These are phyloP conservation scores for Protonibea diacanthus DNA, from an alignment of 2,797 vertebrate genomes.

Conservation along the genomic window DNA sequence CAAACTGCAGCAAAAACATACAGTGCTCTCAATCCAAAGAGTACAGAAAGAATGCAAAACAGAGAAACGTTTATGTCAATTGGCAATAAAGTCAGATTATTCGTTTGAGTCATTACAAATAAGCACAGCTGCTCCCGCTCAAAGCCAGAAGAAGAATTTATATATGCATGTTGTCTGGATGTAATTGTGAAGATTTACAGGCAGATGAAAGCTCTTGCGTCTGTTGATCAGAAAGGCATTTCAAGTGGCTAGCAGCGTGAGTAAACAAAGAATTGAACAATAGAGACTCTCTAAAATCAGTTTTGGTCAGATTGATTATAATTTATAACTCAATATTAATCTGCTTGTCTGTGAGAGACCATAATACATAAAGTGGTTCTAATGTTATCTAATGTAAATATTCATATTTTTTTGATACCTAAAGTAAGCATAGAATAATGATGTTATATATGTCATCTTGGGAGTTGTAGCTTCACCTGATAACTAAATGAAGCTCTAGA, in stretches of 20 bases:
- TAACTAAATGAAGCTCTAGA: background rate
- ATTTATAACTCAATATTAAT: no score
- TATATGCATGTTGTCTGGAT: constrained; percentile 49
- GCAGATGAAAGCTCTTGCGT: constrained; percentile 52
- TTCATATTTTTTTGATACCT: background rate
- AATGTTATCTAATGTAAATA: background rate
- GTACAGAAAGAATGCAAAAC: constrained; percentile 40
- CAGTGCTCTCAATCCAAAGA: constrained; percentile 30
- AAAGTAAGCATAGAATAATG: background rate
- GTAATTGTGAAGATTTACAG: constrained; percentile 42
- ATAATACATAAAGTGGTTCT: background rate
- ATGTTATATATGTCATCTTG: background rate
- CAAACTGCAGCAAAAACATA: constrained; percentile 53
- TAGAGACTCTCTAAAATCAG: background rate
- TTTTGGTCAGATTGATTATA: background rate
- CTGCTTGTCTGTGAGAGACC: background rate
- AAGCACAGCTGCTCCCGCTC: constrained; percentile 56
- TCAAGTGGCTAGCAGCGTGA: constrained; percentile 45
- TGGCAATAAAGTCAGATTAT: constrained; percentile 55
- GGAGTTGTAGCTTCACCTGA: background rate
- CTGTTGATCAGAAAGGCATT: constrained; percentile 55
- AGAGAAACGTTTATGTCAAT: constrained; percentile 56
- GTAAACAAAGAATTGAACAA: constrained; percentile 34
- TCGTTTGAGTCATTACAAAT: constrained; percentile 51
- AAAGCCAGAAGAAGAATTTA: constrained; percentile 37